These are phyloP conservation scores for Scyliorhinus canicula DNA, from an alignment of 2,797 vertebrate genomes.

Conservation along the genomic window DNA sequence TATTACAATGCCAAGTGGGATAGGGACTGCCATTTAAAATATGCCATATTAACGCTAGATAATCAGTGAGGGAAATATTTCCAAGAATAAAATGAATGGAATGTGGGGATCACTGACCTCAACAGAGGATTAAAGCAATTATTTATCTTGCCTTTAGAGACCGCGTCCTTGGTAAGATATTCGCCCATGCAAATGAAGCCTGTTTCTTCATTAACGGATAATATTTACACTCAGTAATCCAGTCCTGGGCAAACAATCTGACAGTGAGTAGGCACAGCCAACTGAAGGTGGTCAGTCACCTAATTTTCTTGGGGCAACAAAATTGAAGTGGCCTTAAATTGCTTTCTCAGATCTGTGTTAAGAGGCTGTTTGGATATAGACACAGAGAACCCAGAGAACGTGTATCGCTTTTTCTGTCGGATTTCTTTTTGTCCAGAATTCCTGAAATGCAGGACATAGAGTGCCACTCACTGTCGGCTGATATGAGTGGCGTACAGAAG, in stretches of 20 bases:
- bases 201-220: background rate
- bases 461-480: background rate
- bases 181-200: background rate
- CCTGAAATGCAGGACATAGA: background rate
- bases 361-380: background rate
- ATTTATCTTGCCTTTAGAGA: background rate
- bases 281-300: background rate
- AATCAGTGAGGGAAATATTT: background rate
- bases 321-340: conserved; percentile 13
- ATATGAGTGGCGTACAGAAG: background rate
- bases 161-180: background rate
- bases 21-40: background rate
- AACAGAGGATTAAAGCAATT: background rate
- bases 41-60: background rate
- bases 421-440: background rate
- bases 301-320: background rate
- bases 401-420: background rate
- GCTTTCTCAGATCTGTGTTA: background rate
- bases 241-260: background rate
- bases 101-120: background rate
- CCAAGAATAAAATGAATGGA: background rate
- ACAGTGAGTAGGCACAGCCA: background rate
- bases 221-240: background rate
- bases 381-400: background rate
- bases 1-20: background rate